phyloP scores from a whole-genome alignment of 2,888 invertebrate genomes.

The Branchipolynoe longqiensis region DNA sequence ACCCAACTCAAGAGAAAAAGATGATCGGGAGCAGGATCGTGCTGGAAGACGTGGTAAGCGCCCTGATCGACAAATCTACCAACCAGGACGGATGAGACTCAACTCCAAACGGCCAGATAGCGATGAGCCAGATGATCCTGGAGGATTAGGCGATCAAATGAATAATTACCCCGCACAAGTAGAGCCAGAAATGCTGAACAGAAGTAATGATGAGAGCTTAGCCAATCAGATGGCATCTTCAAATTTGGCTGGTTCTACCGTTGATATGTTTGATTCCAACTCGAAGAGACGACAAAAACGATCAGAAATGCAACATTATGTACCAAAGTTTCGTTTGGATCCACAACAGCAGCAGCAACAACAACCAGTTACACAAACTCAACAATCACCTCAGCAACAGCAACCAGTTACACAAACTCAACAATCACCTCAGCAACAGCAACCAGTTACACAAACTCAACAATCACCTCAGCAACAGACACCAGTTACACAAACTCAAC shows the following conservation, averaged over 20 bases:
- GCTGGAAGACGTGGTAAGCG: conserved; percentile 34
- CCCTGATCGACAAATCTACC: conserved; percentile 60
- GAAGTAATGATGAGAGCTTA: conserved; percentile 40
- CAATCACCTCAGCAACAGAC: background rate
- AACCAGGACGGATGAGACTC: conserved; percentile 35
- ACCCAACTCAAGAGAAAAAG: conserved; percentile 17
- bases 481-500: background rate
- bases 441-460: background rate
- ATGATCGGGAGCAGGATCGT: conserved; percentile 8
- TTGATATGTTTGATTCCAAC: conserved; percentile 12
- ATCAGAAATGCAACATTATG: conserved; percentile 59
- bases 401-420: background rate
- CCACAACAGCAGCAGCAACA: background rate
- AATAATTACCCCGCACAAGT: background rate
- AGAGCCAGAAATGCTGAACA: background rate
- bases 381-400: background rate
- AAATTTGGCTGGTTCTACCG: background rate
- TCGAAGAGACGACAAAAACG: conserved; percentile 38
- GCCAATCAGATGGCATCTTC: background rate
- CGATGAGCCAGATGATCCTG: conserved; percentile 30
- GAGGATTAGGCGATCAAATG: background rate
- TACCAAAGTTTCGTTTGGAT: conserved; percentile 45
- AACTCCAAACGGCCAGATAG: conserved; percentile 12
- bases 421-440: background rate
- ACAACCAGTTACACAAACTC: background rate